Percentiles rank a stretch among this genome's conserved stretches.
These are phyloP conservation scores for Pseudomyrmex gracilis DNA, from an alignment of 1,140 invertebrate species.

Conservation along the genomic window DNA sequence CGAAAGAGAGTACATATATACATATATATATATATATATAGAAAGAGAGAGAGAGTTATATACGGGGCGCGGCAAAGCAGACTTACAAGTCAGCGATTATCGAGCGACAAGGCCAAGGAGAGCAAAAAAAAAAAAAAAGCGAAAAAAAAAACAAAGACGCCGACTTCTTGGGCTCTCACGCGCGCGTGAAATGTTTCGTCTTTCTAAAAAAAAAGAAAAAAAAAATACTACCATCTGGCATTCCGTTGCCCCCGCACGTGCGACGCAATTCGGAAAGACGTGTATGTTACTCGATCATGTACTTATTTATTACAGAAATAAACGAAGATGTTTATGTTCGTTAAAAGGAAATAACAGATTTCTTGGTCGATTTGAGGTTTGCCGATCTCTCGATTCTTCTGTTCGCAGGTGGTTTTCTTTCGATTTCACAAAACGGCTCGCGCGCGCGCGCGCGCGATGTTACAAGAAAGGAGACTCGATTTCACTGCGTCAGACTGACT, in stretches of 20 bases:
- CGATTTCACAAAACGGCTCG: constrained; percentile 11
- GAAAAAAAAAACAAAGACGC: neutral
- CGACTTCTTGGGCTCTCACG: neutral
- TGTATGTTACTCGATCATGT: neutral
- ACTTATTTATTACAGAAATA: too few species aligned
- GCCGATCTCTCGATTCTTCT: neutral
- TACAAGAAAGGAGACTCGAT: constrained; percentile 56
- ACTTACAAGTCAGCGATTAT: constrained; percentile 19
- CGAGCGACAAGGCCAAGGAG: constrained; percentile 1
- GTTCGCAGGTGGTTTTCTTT: neutral
- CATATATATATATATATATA: too few species aligned
- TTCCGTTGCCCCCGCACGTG: neutral
- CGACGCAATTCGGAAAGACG: neutral
- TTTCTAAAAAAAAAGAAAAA: too few species aligned
- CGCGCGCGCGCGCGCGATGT: constrained; percentile 5
- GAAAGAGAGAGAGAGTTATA: neutral
- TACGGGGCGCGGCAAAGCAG: neutral
- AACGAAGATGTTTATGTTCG: too few species aligned
- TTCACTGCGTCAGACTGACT: constrained; percentile 52
- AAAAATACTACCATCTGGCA: neutral
- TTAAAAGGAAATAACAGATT: neutral
- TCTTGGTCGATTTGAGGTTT: neutral
- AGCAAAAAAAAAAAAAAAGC: neutral
- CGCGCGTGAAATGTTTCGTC: neutral
- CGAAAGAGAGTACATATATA: too few species aligned